These are phyloP conservation scores for Phasia obesa DNA, from an alignment of 2,888 invertebrate species.

Conservation along the genomic window DNA sequence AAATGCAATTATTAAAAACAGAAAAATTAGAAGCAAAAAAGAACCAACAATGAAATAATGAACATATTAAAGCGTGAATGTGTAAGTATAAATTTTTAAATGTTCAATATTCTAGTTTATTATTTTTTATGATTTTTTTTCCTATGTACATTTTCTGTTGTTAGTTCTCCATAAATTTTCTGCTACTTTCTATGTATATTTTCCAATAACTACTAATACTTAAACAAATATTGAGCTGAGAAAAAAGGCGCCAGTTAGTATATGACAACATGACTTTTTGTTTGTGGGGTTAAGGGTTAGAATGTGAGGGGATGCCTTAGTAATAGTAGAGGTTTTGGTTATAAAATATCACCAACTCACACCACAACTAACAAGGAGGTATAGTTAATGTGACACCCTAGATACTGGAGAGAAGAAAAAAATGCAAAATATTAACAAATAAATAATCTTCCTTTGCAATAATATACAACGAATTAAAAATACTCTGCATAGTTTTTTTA, in stretches of 20 bases:
- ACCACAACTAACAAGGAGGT: background rate
- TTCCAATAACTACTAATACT: conserved; percentile 55
- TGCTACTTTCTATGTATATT: conserved; percentile 11
- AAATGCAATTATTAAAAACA: conserved; percentile 20
- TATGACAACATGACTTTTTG: conserved; percentile 55
- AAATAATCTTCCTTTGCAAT: background rate
- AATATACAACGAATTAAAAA: conserved; percentile 36
- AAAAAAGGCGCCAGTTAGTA: conserved; percentile 57
- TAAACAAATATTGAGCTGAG: background rate
- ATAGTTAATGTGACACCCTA: conserved; percentile 28
- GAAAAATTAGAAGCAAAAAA: background rate
- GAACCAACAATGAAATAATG: conserved; percentile 28
- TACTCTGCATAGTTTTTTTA: background rate
- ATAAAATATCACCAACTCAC: conserved; percentile 12
- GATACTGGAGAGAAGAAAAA: conserved; percentile 17
- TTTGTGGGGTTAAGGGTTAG: background rate
- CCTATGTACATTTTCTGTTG: conserved; percentile 40
- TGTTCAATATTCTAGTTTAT: conserved; percentile 26
- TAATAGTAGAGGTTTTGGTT: conserved; percentile 33
- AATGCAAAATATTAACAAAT: conserved; percentile 19
- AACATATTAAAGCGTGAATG: conserved; percentile 30
- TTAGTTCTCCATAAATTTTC: conserved; percentile 61
- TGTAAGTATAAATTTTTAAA: conserved; percentile 24
- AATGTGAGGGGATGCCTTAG: background rate
- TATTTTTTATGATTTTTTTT: conserved; percentile 10